Percentiles rank a stretch among this genome's conserved stretches.
These are phyloP conservation scores for Leistus spinibarbis DNA, from an alignment of 2,888 invertebrate genomes.

Conservation along the genomic window DNA sequence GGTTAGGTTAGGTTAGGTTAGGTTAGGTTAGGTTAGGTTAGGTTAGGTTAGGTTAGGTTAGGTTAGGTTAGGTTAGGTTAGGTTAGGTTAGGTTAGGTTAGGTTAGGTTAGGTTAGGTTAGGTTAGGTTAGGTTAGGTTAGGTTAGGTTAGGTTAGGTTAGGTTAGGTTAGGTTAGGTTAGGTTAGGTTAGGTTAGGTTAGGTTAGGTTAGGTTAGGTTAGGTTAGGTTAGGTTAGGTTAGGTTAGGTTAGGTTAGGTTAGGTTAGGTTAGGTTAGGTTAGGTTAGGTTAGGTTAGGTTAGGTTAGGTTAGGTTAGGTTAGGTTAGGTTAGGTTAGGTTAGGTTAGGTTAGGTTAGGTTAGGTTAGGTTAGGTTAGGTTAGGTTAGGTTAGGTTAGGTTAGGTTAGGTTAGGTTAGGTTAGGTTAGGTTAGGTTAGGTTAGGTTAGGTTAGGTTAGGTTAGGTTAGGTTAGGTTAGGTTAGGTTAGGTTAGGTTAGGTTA, in stretches of 20 bases:
- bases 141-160: slow-evolving; percentile 31
- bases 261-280: slow-evolving; percentile 38
- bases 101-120: slow-evolving; percentile 23
- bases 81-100: slow-evolving; percentile 33
- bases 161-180: slow-evolving; percentile 29
- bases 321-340: slow-evolving; percentile 38
- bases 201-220: slow-evolving; percentile 33
- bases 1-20: slow-evolving; percentile 31
- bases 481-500: slow-evolving; percentile 32
- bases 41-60: slow-evolving; percentile 37
- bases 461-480: slow-evolving; percentile 29
- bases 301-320: slow-evolving; percentile 31
- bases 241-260: slow-evolving; percentile 37
- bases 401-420: slow-evolving; percentile 28
- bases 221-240: slow-evolving; percentile 34
- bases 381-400: slow-evolving; percentile 30
- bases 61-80: slow-evolving; percentile 29
- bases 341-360: slow-evolving; percentile 22
- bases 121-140: slow-evolving; percentile 35
- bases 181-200: slow-evolving; percentile 29
- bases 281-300: slow-evolving; percentile 28
- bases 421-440: slow-evolving; percentile 29
- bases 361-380: slow-evolving; percentile 21
- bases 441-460: not conserved
- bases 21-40: slow-evolving; percentile 32